Conservation (phyloP, 1,140 invertebrate genomes). For the Delia radicum region DNA sequence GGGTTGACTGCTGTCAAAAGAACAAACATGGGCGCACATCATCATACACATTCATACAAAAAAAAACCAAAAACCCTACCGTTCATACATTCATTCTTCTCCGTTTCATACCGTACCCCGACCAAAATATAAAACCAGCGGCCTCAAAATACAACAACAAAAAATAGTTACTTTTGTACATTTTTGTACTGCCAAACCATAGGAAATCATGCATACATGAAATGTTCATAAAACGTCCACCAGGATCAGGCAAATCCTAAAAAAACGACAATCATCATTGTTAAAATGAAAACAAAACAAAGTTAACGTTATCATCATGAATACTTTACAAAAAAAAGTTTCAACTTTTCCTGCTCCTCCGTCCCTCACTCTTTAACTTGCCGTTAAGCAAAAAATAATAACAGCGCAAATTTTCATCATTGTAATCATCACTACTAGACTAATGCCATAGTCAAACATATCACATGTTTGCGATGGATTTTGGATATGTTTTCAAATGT, state of each 20-base stretch:
- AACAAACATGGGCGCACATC: slow-evolving; percentile 55
- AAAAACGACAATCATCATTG: neutral
- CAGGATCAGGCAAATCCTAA: neutral
- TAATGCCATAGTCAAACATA: neutral
- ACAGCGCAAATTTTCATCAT: neutral
- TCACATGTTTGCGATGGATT: neutral
- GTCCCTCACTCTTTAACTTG: neutral
- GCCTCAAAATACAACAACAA: neutral
- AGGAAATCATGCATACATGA: slow-evolving; percentile 11
- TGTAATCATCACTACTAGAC: slow-evolving; percentile 6
- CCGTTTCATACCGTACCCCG: neutral
- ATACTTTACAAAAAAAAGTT: no score
- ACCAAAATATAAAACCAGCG: neutral
- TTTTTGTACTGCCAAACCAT: neutral
- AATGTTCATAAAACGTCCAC: neutral
- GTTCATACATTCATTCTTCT: neutral
- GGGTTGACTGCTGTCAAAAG: slow-evolving; percentile 56
- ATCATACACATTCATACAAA: neutral
- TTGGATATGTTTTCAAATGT: no score
- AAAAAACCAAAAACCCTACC: neutral
- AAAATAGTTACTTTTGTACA: neutral
- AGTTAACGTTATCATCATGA: neutral
- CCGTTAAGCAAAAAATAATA: slow-evolving; percentile 4
- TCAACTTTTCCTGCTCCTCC: neutral
- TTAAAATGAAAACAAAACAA: neutral